phyloP scores from a whole-genome alignment of 1,140 invertebrate genomes.

The Heliothis virescens region DNA sequence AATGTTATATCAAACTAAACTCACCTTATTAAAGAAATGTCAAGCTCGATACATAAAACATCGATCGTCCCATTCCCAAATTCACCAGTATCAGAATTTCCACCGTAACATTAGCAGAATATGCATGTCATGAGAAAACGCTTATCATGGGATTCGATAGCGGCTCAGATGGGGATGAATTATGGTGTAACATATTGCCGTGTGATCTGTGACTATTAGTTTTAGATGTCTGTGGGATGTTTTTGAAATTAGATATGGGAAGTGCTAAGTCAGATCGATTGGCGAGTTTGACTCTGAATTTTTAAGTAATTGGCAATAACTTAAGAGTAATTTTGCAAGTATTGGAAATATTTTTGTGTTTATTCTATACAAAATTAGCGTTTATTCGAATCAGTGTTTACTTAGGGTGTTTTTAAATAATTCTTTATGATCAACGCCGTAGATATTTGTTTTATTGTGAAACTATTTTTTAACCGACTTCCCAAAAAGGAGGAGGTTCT shows the following conservation, averaged over 20 bases:
- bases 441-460: too few species aligned
- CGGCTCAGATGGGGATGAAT: constrained; percentile 77
- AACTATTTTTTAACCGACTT: too few species aligned
- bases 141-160: constrained; percentile 81
- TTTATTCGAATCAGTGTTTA: too few species aligned
- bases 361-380: too few species aligned
- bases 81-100: constrained; percentile 3
- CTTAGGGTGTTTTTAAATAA: too few species aligned
- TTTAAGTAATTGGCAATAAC: too few species aligned
- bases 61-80: not conserved
- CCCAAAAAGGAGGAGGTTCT: too few species aligned
- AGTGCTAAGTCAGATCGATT: constrained; percentile 8
- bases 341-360: too few species aligned
- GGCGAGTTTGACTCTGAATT: too few species aligned
- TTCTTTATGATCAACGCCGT: too few species aligned
- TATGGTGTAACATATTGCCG: constrained; percentile 73
- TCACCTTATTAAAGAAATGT: not conserved
- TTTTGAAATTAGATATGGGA: constrained; percentile 12
- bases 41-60: not conserved
- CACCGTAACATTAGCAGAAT: constrained; percentile 59
- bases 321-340: too few species aligned
- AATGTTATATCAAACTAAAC: not conserved
- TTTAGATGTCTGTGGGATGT: constrained; percentile 36
- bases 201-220: constrained; percentile 59
- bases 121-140: constrained; percentile 85